Base-by-base conservation (phyloP, 2,797 vertebrate genomes). In the Lacerta viridis region DNA sequence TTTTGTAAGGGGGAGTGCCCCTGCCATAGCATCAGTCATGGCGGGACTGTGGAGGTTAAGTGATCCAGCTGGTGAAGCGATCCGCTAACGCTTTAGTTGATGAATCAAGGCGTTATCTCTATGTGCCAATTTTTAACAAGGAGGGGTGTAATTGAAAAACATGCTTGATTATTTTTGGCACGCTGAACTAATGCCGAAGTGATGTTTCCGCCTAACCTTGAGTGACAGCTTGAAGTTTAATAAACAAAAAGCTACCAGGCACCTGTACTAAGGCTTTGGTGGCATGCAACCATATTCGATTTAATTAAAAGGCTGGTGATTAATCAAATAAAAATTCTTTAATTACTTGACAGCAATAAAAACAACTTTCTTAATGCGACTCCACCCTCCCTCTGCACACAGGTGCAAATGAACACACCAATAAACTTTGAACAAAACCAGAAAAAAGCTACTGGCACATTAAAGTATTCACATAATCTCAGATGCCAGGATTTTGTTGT, bases 251-350 rank as follows among this genome's bases (percentile, higher is more conserved):
- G 39, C 7, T 18, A 20, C 36, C 59, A 25, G 36, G 27, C 36
- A 2, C 10, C 68, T 50, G 2, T 72, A 36, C 7, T 36, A 33
- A 66, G 64, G 23, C 15, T 46, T 33, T 66, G 39, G 13, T 59
- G 36, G 59, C 18, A 64, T 66, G 71, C 39, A n/a, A 74, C 55
- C 33, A 80, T 80, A 80, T 71, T 61, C 55, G 50, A 46, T 74
- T 46, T 76, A 87, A 82, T 87, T 46, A 74, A 87, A 36, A 81
- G 71, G 29, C 7, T 43, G 50, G 69, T 81, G 85, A 71, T 69
- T 80, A 87, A 74, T 64, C 29, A 61, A 61, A 59, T 59, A 87
- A 59, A 74, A 23, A 43, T 43, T 61, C 36, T 74, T 64, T 87
- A 59, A 87, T 87, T 72, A 87, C 50, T 66, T 33, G 55, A 61